Evolutionary conservation across 2,888 invertebrate genomes (phyloP).

Genomic region (Cryptosula pallasiana): DNA sequence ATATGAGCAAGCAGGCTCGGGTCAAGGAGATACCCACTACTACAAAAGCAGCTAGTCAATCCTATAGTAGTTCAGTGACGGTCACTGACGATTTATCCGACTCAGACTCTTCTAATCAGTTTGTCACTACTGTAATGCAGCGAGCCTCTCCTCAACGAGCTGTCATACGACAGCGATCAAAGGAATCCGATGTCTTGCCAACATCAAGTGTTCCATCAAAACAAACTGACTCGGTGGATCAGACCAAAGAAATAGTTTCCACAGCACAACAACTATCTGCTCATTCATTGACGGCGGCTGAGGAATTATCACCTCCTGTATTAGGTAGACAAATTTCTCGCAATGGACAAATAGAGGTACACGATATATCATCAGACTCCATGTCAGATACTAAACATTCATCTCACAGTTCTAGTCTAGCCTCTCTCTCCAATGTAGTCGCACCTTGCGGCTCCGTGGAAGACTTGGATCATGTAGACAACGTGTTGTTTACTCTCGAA

Average conservation of each 20-base stretch:
- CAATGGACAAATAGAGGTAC: not conserved
- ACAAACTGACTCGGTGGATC: not conserved
- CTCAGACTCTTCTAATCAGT: not conserved
- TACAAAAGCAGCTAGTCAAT: too few species aligned
- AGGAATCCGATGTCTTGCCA: not conserved
- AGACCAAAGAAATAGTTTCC: not conserved
- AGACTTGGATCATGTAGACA: not conserved
- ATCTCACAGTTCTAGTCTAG: conserved; percentile 14
- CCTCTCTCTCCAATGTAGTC: conserved; percentile 12
- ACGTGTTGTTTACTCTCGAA: conserved; percentile 5
- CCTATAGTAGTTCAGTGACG: not conserved
- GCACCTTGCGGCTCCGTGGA: conserved; percentile 1
- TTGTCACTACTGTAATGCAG: not conserved
- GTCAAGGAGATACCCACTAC: conserved; percentile 19
- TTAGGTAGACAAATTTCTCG: not conserved
- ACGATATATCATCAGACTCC: not conserved
- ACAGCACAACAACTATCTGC: not conserved
- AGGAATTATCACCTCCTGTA: not conserved
- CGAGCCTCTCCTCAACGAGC: not conserved
- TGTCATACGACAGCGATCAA: not conserved
- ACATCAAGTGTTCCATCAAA: not conserved
- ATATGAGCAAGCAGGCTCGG: conserved; percentile 4
- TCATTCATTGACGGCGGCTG: not conserved
- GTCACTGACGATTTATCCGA: not conserved
- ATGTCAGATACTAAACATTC: not conserved